Evolutionary conservation across 2,113 vertebrate genomes (phyloP), one percentile per base, ranked within the genome.

Genomic region (Neodon shergylaensis): DNA sequence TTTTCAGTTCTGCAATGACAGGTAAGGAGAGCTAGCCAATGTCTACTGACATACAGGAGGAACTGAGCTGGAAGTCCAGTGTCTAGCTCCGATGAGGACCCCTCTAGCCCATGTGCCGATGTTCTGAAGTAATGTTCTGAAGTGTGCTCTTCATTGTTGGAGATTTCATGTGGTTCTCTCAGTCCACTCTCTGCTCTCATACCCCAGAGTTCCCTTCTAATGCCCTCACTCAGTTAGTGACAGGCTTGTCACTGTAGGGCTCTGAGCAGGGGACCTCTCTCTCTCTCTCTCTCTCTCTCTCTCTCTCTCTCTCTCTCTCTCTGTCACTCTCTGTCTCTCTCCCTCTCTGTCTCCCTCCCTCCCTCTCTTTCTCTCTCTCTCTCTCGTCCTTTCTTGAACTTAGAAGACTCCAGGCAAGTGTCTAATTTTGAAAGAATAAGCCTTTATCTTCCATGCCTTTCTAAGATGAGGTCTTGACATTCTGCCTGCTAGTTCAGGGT

Each of bases 121-220:
- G 44, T n/a, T n/a, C n/a, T n/a, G n/a, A n/a, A n/a, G n/a, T n/a
- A 49, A 49, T 49, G 11, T 58, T 36, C 19, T 13, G 3, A 66
- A 42, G 5, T n/a, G 5, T 28, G 0, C n/a, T 42, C 54, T 36
- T 24, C 11, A 8, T 22, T 5, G 1, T 17, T 1, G 6, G 52
- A 19, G 52, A 88, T 17, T 16, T 31, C 66, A 31, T 77, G 17
- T 6, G 54, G 72, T 33, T 61, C 16, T 72, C 47, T 28, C 42
- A 49, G 77, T 10, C 21, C 5, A 33, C 54, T 22, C 44, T 65
- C 47, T 78, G 31, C 24, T 36, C 81, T 83, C 28, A 1, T 42
- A 28, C 17, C 73, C 0, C 0, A 74, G 42, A 5, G 1, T 47
- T 13, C 39, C 73, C 66, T 26, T 84, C 14, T 39, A 63, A 19